phyloP scores from a whole-genome alignment of 1,140 invertebrate genomes.

The Thaumatotibia leucotreta region DNA sequence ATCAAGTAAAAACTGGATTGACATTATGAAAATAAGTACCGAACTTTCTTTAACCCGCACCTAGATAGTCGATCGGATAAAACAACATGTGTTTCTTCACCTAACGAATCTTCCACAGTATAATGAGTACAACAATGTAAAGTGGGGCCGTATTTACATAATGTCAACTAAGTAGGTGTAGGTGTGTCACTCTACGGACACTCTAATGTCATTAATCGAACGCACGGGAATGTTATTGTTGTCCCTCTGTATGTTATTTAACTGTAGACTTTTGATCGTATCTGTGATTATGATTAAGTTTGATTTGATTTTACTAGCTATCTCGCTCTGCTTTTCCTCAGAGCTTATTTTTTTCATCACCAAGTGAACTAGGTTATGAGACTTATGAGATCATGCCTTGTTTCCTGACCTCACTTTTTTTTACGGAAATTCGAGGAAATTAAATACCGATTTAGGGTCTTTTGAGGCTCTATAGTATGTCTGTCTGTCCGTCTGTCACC shows the following conservation, averaged over 20 bases:
- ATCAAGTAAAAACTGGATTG: no score
- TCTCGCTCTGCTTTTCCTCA: conserved; percentile 16
- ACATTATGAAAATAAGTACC: no score
- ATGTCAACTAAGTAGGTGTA: conserved; percentile 75
- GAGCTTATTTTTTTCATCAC: conserved; percentile 15
- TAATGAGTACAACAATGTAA: conserved; percentile 72
- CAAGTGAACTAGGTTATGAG: no score
- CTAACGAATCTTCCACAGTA: conserved; percentile 71
- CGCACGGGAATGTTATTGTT: conserved; percentile 63
- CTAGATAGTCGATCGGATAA: conserved; percentile 43
- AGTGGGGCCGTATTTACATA: conserved; percentile 72
- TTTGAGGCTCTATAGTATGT: no score
- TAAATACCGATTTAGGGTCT: no score
- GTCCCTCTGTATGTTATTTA: conserved; percentile 50
- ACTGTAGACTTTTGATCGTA: conserved; percentile 38
- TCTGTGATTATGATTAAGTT: conserved; percentile 33
- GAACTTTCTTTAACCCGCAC: conserved; percentile 35
- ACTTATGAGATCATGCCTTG: no score
- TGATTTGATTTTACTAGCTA: neutral
- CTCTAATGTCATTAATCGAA: conserved; percentile 71
- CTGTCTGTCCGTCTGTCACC: no score
- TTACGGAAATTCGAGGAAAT: no score
- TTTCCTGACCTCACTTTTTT: no score
- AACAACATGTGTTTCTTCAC: conserved; percentile 76
- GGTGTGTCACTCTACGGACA: conserved; percentile 56